A percentile compares a stretch with the other conserved stretches of the same genome.
These are phyloP conservation scores for Basileuterus tristriatus DNA, from an alignment of 2,797 vertebrate species.

Conservation along the genomic window DNA sequence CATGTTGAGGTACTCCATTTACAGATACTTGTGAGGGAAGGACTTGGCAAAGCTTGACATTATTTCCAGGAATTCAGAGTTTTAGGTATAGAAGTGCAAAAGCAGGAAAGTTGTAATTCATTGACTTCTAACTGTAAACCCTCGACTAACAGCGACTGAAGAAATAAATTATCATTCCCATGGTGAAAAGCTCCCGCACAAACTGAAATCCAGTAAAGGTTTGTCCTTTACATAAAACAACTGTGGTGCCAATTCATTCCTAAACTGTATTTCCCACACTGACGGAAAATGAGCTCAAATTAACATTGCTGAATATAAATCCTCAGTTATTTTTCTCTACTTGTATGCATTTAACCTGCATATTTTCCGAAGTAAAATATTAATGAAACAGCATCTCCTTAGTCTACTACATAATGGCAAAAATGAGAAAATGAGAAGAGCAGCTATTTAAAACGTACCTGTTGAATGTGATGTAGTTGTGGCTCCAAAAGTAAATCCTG, in stretches of 20 bases:
- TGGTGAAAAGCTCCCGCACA: not conserved
- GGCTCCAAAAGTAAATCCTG: slow-evolving; percentile 85
- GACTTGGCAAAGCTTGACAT: not conserved
- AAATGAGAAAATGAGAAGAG: not conserved
- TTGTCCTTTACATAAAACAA: not conserved
- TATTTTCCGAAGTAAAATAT: not conserved
- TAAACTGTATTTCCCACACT: not conserved
- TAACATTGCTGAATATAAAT: not conserved
- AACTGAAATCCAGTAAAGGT: not conserved
- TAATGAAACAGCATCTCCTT: not conserved
- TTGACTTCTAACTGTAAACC: not conserved
- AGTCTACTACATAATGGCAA: not conserved
- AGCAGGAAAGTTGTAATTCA: not conserved
- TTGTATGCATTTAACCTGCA: not conserved
- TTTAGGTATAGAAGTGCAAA: not conserved
- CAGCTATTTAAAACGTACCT: slow-evolving; percentile 74
- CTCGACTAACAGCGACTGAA: not conserved
- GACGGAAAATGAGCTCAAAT: not conserved
- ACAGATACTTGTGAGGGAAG: not conserved
- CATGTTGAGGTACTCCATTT: not conserved
- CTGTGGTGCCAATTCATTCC: not conserved
- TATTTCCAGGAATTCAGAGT: not conserved
- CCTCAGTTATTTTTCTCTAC: not conserved
- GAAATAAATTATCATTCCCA: not conserved
- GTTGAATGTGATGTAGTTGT: slow-evolving; percentile 81